Conservation (phyloP, 2,113 vertebrate species). For the Dissostichus mawsoni region DNA sequence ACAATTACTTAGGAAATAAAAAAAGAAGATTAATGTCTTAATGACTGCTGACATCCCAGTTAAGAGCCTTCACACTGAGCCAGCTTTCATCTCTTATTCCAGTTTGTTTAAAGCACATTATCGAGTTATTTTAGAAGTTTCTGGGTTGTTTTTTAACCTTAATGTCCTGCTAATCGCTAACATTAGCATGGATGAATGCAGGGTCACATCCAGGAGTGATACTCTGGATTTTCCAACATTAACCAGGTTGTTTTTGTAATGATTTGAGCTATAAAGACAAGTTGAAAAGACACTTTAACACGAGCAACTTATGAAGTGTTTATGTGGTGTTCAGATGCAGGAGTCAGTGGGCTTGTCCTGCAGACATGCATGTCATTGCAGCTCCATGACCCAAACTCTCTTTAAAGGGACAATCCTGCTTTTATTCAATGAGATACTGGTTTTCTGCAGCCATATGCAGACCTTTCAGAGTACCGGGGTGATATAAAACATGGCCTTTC, state of each 20-base stretch:
- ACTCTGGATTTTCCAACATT: background rate
- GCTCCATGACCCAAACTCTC: conserved; percentile 13
- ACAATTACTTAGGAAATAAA: background rate
- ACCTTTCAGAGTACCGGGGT: background rate
- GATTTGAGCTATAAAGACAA: background rate
- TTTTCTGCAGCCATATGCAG: background rate
- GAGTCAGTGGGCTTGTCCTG: conserved; percentile 30
- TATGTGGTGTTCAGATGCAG: background rate
- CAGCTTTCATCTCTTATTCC: too few relatives aligned
- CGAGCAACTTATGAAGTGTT: background rate
- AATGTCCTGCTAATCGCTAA: conserved; percentile 11
- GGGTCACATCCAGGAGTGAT: conserved; percentile 2
- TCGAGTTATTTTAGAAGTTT: conserved; percentile 6
- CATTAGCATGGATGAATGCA: conserved; percentile 12
- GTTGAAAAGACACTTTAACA: background rate
- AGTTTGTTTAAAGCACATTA: background rate
- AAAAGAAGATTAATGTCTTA: accelerated
- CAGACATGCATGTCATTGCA: conserved; percentile 34
- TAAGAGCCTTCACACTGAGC: too few relatives aligned
- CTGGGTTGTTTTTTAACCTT: background rate
- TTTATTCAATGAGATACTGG: background rate
- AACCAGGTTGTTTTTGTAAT: background rate
- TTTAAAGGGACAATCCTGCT: conserved; percentile 20
- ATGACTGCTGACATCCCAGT: background rate
- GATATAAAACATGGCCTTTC: background rate